Percentiles rank a stretch among this genome's conserved stretches.
Conservation (phyloP, 2,113 vertebrate species). For the Periophthalmodon schlosseri region DNA sequence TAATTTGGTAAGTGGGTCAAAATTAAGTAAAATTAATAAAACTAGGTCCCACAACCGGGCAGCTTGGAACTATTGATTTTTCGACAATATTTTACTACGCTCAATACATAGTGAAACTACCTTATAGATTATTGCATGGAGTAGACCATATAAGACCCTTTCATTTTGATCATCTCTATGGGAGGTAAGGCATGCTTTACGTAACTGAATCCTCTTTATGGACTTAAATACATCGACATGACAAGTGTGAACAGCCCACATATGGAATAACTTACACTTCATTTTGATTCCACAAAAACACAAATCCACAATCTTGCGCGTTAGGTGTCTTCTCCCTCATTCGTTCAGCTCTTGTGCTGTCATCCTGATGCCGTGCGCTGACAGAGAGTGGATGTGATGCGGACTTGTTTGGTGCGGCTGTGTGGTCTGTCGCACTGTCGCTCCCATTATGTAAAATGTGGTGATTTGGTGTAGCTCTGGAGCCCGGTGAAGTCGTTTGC, state of each 20-base stretch:
- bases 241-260: neutral
- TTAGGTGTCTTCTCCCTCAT: neutral
- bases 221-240: neutral
- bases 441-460: constrained; percentile 69
- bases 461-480: constrained; percentile 60
- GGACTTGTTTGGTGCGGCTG: constrained; percentile 46
- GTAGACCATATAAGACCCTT: neutral
- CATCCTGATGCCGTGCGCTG: constrained; percentile 48
- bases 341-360: constrained; percentile 4
- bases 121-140: neutral
- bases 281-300: neutral
- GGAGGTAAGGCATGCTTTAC: neutral
- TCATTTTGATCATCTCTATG: neutral
- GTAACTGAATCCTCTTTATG: neutral
- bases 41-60: neutral
- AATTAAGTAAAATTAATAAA: neutral
- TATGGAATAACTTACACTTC: neutral
- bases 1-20: constrained; percentile 4
- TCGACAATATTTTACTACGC: neutral
- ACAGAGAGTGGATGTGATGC: constrained; percentile 65
- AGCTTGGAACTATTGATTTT: neutral
- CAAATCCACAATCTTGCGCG: neutral
- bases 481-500: constrained; percentile 58
- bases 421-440: constrained; percentile 65
- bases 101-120: neutral